A percentile compares a stretch with the other conserved stretches of the same genome.
Conservation (phyloP, 2,888 invertebrate species). For the Drosophila pegasa region DNA sequence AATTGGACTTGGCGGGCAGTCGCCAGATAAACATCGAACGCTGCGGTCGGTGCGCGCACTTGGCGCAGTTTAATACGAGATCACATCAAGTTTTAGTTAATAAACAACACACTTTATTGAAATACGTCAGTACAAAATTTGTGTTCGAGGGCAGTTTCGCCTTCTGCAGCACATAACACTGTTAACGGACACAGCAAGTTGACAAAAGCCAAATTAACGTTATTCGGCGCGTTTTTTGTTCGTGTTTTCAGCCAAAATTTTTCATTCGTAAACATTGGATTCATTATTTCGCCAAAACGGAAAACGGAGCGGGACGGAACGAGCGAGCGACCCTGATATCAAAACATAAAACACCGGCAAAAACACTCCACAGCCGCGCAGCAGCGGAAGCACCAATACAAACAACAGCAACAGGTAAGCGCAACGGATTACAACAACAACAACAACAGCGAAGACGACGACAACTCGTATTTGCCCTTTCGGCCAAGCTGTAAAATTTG, state of each 20-base stretch:
- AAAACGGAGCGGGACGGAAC: constrained; percentile 11
- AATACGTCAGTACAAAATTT: constrained; percentile 64
- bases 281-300: constrained; percentile 26
- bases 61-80: constrained; percentile 36
- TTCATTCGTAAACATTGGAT: constrained; percentile 7
- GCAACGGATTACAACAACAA: constrained; percentile 24
- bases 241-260: constrained; percentile 15
- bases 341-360: constrained; percentile 26
- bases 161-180: constrained; percentile 36
- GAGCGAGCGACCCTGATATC: constrained; percentile 28
- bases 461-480: constrained; percentile 35
- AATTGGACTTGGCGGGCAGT: constrained; percentile 54
- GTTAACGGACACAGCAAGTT: constrained; percentile 13
- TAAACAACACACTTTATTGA: constrained; percentile 56
- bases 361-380: constrained; percentile 27
- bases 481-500: constrained; percentile 30
- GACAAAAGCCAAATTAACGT: constrained; percentile 18
- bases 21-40: constrained; percentile 40
- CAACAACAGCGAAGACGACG: constrained; percentile 22
- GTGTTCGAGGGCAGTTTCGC: constrained; percentile 28
- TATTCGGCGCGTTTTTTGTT: constrained; percentile 24
- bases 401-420: constrained; percentile 57
- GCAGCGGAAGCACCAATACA: constrained; percentile 27
- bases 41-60: constrained; percentile 45
- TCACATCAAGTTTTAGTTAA: constrained; percentile 31